Evolutionary conservation across 2,888 invertebrate genomes (phyloP), one percentile per base, ranked within the genome.

Genomic region (Netelia virgata): DNA sequence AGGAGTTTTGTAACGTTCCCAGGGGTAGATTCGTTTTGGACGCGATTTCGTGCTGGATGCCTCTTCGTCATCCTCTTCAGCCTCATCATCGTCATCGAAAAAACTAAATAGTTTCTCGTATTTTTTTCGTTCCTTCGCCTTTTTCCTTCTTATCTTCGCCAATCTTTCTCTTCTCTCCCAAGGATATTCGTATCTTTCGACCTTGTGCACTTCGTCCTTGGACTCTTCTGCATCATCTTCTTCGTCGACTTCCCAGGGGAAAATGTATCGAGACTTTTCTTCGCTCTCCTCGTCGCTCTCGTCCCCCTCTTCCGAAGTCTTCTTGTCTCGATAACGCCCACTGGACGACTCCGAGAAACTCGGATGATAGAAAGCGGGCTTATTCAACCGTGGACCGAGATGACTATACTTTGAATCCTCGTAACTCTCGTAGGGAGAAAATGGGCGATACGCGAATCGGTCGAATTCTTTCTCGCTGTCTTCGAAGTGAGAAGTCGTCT

Each of bases 151-250:
- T 23, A 91, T 89, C n/a, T 70, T 86, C 0, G 87, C 88, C 63
- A 91, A 79, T 74, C 91, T 90, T 43, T 90, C 91, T 77, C 92
- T 88, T 61, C 82, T 92, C 20, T 93, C 93, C 93, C 93, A 93
- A 1, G 93, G 93, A 89, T 89, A 93, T 77, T 93, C 93, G 73
- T 91, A 91, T 16, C 87, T 88, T 8, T 81, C 87, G 3, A 88
- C 78, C 2, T 74, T 41, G 0, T 82, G 84, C 3, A 81, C 77
- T 28, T 81, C 83, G 61, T 86, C 79, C 23, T 78, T 84, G 9
- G 88, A 87, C 74, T 88, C 83, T 57, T 84, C 74, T 10, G 72
- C 79, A 16, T 83, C 83, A 5, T 87, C 75, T 18, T 79, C 84
- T 1, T 87, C 87, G 43, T 90, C 90, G 6, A 77, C 76, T 11